A percentile compares a stretch with the other conserved stretches of the same genome.
Conservation (phyloP, 1,140 invertebrate species). For the Plodia interpunctella region DNA sequence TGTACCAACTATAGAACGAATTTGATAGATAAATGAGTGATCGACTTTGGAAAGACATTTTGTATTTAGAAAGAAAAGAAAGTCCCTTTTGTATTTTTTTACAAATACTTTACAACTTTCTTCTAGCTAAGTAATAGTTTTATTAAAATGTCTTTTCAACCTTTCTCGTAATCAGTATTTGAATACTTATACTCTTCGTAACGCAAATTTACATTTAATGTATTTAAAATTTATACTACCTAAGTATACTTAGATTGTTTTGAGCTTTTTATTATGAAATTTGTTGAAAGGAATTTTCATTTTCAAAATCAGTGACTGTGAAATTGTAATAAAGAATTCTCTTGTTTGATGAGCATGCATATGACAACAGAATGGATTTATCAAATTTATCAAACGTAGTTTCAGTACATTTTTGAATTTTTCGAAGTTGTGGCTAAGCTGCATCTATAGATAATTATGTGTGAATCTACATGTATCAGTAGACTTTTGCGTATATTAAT, state of each 20-base stretch:
- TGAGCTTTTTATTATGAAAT: neutral
- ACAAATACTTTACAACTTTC: conserved; percentile 4
- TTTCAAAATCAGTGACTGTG: neutral
- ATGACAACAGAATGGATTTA: neutral
- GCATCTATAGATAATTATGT: conserved; percentile 16
- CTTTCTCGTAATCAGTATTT: conserved; percentile 1
- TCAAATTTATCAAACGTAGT: too few species aligned
- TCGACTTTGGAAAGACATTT: conserved; percentile 1
- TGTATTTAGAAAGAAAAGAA: conserved; percentile 3
- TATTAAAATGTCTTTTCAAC: neutral
- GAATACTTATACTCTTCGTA: neutral
- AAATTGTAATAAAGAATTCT: too few species aligned
- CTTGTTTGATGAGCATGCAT: neutral
- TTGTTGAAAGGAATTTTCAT: too few species aligned
- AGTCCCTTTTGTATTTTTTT: neutral
- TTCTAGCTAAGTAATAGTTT: neutral
- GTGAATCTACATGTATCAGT: conserved; percentile 20
- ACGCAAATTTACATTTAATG: neutral
- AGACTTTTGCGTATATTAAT: conserved; percentile 29
- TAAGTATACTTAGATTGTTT: neutral
- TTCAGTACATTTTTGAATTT: neutral
- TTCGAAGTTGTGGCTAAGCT: conserved; percentile 21
- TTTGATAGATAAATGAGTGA: neutral
- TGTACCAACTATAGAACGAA: neutral
- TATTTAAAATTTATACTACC: neutral